A percentile compares a stretch with the other conserved stretches of the same genome.
These are phyloP conservation scores for Drosophila rellima DNA, from an alignment of 2,888 invertebrate genomes.

Conservation along the genomic window DNA sequence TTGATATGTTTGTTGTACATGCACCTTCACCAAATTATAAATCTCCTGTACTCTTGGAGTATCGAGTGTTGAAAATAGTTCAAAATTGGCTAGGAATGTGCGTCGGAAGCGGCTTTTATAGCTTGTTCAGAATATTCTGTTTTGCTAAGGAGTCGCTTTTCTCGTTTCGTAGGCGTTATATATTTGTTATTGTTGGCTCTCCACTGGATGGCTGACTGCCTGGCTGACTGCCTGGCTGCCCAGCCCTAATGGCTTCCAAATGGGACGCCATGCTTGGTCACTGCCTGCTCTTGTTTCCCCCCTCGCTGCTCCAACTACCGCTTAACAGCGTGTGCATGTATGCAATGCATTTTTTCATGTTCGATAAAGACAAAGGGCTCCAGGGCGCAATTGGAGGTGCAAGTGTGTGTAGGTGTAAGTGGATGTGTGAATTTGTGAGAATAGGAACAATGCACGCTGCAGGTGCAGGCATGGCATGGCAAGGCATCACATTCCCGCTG, in stretches of 20 bases:
- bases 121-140: slow-evolving; percentile 16
- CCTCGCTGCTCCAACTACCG: not conserved
- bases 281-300: slow-evolving; percentile 15
- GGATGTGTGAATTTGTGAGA: slow-evolving; percentile 1
- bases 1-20: not conserved
- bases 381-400: slow-evolving; percentile 28
- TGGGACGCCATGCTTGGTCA: slow-evolving; percentile 63
- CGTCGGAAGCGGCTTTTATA: slow-evolving; percentile 6
- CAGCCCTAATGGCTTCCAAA: slow-evolving; percentile 70
- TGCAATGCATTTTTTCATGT: slow-evolving; percentile 70
- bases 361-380: slow-evolving; percentile 73
- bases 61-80: not conserved
- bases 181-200: slow-evolving; percentile 39
- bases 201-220: slow-evolving; percentile 4
- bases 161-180: slow-evolving; percentile 39
- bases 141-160: slow-evolving; percentile 17
- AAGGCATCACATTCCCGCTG: slow-evolving; percentile 3
- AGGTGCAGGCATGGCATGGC: slow-evolving; percentile 25
- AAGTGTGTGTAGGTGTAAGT: not conserved
- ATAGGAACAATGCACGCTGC: slow-evolving; percentile 23
- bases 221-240: slow-evolving; percentile 18
- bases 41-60: not conserved
- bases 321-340: slow-evolving; percentile 29
- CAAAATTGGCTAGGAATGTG: slow-evolving; percentile 1
- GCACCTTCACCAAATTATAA: not conserved